Percentiles rank a stretch among this genome's conserved stretches.
Evolutionary conservation across 2,888 invertebrate species (phyloP).

Genomic region (Isoperla grammatica): DNA sequence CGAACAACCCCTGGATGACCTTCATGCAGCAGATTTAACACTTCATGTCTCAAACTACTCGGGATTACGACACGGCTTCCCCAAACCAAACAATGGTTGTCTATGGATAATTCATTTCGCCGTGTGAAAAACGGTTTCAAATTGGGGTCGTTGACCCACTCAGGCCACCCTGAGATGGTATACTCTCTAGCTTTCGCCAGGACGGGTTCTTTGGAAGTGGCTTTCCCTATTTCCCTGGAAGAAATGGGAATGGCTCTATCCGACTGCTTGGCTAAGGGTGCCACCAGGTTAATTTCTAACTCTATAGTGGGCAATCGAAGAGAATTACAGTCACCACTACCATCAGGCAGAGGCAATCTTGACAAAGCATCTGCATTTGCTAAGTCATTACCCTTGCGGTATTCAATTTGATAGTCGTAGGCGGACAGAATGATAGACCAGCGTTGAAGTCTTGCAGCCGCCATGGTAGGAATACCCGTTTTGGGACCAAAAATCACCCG

Average conservation of each 20-base stretch:
- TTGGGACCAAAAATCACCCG: neutral
- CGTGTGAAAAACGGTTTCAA: neutral
- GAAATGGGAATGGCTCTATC: too few species aligned
- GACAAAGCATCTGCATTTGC: neutral
- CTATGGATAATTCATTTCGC: neutral
- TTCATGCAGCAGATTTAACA: slow-evolving; percentile 1
- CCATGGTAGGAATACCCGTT: neutral
- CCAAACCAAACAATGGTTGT: neutral
- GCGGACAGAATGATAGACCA: neutral
- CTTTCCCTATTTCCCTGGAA: neutral
- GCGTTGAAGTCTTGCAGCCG: neutral
- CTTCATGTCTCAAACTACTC: neutral
- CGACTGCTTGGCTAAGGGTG: neutral
- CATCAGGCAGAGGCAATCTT: neutral
- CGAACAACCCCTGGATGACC: slow-evolving; percentile 3
- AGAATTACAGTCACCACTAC: neutral
- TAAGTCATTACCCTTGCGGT: neutral
- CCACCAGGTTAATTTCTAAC: neutral
- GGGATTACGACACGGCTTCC: neutral
- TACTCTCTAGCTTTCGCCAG: neutral
- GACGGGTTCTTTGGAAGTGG: neutral
- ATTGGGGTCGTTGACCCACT: neutral
- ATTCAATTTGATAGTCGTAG: neutral
- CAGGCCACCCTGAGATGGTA: neutral
- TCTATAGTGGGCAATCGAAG: neutral